Base-by-base conservation (phyloP, 2,797 vertebrate genomes). In the Mormyrops boulengeri region DNA sequence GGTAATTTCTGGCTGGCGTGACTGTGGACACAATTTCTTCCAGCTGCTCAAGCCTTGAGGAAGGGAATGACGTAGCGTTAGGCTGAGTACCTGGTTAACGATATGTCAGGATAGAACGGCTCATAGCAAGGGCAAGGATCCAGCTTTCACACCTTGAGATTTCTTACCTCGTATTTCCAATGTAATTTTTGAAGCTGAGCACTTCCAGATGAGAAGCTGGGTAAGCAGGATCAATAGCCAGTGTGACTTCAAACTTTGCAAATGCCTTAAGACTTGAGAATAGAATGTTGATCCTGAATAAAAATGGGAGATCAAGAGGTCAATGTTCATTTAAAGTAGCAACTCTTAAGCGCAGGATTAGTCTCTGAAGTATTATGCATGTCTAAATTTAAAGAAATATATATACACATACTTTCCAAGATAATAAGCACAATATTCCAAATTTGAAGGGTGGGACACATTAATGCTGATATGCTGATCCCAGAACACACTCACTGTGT, bases 211-310 rank as follows among this genome's bases (percentile, higher is more conserved):
- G 91, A 50, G 38, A 94, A 66, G 88, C 82, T 2, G 91, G 90
- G 90, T 94, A 91, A 30, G 86, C 91, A 85, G 93, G 5, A 26
- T 90, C 88, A 89, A 95, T 89, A 0, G 89, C 92, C 88, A 97
- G 92, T 5, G 93, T 89, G 3, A 96, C 92, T 91, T 96, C 95
- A 92, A 97, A 97, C 92, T 96, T 96, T 47, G 91, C 91, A 52
- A 91, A 87, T 0, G 85, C 92, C 91, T 92, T 94, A 26, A 96
- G 91, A 84, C 95, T 94, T 91, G 96, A 96, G 92, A 97, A 96
- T 60, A 94, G 62, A 3, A 96, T 85, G 62, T 90, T 85, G 19
- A 97, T 91, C 77, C 96, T 97, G 87, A 26, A 88, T 5, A 0
- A 17, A 22, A 47, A 87, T 84, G 9, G 12, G 26, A 49, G 3